Conservation (phyloP, 2,888 invertebrate genomes). For the Anagyrus pseudococci region DNA sequence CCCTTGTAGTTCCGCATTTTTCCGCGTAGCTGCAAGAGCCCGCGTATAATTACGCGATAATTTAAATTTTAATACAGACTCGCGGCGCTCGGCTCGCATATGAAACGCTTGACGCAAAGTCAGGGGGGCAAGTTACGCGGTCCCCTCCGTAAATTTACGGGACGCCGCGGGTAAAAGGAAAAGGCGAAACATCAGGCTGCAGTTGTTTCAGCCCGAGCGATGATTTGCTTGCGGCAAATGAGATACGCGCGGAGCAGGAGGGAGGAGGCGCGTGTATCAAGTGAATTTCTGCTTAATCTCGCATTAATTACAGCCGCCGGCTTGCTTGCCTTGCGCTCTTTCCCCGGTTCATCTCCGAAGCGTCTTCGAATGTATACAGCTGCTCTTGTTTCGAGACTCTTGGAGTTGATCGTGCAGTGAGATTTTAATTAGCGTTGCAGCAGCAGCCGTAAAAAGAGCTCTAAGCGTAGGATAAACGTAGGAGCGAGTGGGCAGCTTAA, state of each 20-base stretch:
- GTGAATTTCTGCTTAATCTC: slow-evolving; percentile 9
- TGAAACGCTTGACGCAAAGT: neutral
- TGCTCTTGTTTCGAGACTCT: no score
- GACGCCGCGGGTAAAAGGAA: neutral
- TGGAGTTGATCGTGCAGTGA: neutral
- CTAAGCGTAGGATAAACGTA: neutral
- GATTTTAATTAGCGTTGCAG: slow-evolving; percentile 29
- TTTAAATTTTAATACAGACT: slow-evolving; percentile 19
- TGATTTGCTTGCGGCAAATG: no score
- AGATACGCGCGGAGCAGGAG: no score
- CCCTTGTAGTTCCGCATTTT: no score
- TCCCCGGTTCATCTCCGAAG: neutral
- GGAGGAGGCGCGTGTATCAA: neutral
- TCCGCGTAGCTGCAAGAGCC: neutral
- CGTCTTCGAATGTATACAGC: no score
- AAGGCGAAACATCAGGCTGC: no score
- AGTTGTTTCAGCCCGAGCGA: no score
- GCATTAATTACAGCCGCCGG: neutral
- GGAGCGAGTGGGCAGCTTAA: neutral
- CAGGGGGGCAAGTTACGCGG: neutral
- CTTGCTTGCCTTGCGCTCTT: neutral
- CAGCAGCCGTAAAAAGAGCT: neutral
- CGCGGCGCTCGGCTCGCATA: neutral
- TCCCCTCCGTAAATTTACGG: neutral
- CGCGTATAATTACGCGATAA: slow-evolving; percentile 11